Conservation (phyloP, 1,140 invertebrate genomes). For the Brachionus rotundiformis region DNA sequence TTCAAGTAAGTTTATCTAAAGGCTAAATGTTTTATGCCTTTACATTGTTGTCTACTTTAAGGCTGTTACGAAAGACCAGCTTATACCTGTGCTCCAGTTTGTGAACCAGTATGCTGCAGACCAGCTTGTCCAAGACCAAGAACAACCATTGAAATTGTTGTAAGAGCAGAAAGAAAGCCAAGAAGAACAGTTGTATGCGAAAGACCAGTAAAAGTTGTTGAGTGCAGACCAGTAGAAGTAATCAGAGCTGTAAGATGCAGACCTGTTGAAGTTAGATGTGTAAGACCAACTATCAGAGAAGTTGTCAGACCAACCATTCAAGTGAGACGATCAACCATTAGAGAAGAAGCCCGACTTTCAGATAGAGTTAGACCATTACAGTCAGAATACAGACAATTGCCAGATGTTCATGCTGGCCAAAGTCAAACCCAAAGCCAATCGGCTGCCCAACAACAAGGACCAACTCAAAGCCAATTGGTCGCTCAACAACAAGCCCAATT, state of each 20-base stretch:
- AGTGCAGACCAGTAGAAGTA: conserved; percentile 12
- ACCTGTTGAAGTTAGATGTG: background rate
- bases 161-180: conserved; percentile 19
- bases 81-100: conserved; percentile 16
- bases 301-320: background rate
- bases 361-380: conserved; percentile 25
- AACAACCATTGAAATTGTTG: conserved; percentile 13
- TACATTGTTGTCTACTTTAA: background rate
- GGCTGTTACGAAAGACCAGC: conserved; percentile 38
- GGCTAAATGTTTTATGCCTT: too few relatives aligned
- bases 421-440: conserved; percentile 7
- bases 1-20: background rate
- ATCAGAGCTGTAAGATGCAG: conserved; percentile 15
- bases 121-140: conserved; percentile 7
- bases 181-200: conserved; percentile 3
- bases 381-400: conserved; percentile 26
- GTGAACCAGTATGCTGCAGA: conserved; percentile 2
- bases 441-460: background rate
- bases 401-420: background rate
- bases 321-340: conserved; percentile 1
- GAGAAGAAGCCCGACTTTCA: conserved; percentile 6
- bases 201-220: conserved; percentile 16
- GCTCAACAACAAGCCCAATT: conserved; percentile 29
- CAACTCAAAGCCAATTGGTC: conserved; percentile 1
- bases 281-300: conserved; percentile 4